Percentiles rank a stretch among this genome's conserved stretches.
Conservation (phyloP, 2,888 invertebrate genomes). For the Nephrotoma flavescens region DNA sequence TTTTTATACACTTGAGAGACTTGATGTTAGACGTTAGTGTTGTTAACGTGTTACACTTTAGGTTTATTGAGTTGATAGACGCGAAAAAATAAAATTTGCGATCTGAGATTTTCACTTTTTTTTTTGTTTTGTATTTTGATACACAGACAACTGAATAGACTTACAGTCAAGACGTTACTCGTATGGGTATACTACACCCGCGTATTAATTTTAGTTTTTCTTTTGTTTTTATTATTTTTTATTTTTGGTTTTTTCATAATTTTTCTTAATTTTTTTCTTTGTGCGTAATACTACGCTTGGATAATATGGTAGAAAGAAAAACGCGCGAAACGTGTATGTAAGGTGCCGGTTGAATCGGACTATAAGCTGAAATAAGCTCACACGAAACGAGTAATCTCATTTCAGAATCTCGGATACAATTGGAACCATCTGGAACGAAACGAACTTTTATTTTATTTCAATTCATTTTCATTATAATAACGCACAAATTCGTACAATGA, state of each 20-base stretch:
- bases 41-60: background rate
- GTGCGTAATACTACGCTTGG: background rate
- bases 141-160: background rate
- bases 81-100: background rate
- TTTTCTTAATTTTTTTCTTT: background rate
- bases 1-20: background rate
- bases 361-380: too few species aligned
- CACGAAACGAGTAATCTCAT: too few species aligned
- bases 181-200: background rate
- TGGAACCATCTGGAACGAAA: too few species aligned
- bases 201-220: background rate
- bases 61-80: background rate
- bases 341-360: too few species aligned
- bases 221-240: background rate
- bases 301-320: background rate
- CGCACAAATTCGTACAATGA: too few species aligned
- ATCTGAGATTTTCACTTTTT: background rate
- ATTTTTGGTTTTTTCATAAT: background rate
- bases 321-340: background rate
- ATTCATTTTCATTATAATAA: too few species aligned
- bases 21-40: background rate
- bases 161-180: background rate
- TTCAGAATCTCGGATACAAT: too few species aligned
- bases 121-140: background rate
- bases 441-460: too few species aligned